Evolutionary conservation across 1,140 invertebrate genomes (phyloP), one percentile per base, ranked within the genome.

Genomic region (Drosophila pseudoobscura): DNA sequence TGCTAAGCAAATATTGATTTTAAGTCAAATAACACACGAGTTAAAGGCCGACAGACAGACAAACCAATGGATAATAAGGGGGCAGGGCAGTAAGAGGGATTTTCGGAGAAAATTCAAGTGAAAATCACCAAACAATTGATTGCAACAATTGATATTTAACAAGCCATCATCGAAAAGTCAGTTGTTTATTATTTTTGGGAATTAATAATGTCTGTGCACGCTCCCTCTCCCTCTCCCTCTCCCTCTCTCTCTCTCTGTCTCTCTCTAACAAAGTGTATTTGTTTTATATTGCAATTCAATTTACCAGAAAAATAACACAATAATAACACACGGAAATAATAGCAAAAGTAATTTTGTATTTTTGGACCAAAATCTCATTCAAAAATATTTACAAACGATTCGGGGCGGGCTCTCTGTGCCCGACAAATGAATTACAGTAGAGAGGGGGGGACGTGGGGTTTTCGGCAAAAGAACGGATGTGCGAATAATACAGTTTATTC

Each of bases 1-100:
- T 70, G 45, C 80, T 85, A 66, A 51, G 53, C 56, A 61, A 84
- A 84, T 85, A 85, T 84, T 85, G 66, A 72, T 53, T 47, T 53
- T 46, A 46, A 56, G 55, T 45, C 49, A 55, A 45, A 72, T 51
- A 75, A 68, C 41, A 68, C 59, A 54, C 26, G 50, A 26, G 43
- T 13, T 9, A 39, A 3, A 53, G 24, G 20, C 15, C 20, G 13
- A 51, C 17, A 24, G 17, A 9, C 17, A n/a, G 7, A 46, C 52
- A 44, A 41, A 39, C 52, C 52, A 29, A 4, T 6, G 26, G 44
- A 29, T 26, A 70, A 35, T 31, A 17, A 17, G 17, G 17, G 31
- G 22, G 17, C 8, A 17, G 46, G 15, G 22, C 29, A 24, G 39
- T 13, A 39, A 20, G 20, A 11, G 8, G 22, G 17, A 52, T 9